Conservation (phyloP, 2,888 invertebrate species). For the Myopa testacea region DNA sequence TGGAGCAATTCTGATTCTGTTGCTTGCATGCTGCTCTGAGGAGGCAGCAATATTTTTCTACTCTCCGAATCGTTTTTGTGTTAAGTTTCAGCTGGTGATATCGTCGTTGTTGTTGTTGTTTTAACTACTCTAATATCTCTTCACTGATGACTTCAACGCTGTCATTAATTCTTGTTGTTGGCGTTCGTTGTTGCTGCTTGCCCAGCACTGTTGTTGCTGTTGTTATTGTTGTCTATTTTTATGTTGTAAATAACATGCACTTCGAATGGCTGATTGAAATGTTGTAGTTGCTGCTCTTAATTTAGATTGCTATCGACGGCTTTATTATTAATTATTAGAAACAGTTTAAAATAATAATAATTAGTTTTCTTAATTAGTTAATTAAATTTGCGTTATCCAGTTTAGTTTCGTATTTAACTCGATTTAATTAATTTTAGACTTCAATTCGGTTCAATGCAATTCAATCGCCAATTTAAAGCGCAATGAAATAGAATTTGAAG, state of each 20-base stretch:
- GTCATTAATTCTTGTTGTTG: conserved; percentile 10
- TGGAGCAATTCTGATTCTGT: not conserved
- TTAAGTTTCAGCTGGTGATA: not conserved
- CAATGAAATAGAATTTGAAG: too few relatives aligned
- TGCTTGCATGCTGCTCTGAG: not conserved
- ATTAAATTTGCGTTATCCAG: not conserved
- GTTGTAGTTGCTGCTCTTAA: too few relatives aligned
- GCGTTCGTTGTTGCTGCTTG: not conserved
- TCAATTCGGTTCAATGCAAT: too few relatives aligned
- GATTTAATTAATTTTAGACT: too few relatives aligned
- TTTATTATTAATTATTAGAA: too few relatives aligned
- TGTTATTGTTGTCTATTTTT: not conserved
- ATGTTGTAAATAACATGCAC: not conserved
- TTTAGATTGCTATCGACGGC: too few relatives aligned
- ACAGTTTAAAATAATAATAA: too few relatives aligned
- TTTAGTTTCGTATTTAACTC: too few relatives aligned
- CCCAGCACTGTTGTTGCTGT: not conserved
- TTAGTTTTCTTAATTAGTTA: not conserved
- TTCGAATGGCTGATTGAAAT: too few relatives aligned
- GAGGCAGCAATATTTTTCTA: too few relatives aligned
- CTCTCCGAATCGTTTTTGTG: not conserved
- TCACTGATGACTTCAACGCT: conserved; percentile 29
- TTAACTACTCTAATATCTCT: conserved; percentile 36
- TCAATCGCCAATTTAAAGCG: too few relatives aligned
- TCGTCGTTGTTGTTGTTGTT: not conserved